Evolutionary conservation across 2,888 invertebrate species (phyloP).

Genomic region (Petrolisthes cinctipes): DNA sequence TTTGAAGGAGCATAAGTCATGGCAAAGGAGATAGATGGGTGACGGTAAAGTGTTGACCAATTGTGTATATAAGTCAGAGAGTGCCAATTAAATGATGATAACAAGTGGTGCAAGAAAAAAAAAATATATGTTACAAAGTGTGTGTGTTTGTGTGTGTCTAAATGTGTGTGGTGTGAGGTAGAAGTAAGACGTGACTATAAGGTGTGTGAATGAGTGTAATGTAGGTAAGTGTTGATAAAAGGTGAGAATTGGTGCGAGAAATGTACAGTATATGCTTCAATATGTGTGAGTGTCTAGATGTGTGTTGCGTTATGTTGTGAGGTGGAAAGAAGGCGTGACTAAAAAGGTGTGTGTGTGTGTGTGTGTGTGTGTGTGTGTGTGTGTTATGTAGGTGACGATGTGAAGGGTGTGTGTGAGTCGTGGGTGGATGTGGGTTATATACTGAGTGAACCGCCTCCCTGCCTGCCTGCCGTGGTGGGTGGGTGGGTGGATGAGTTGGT

Average conservation of each 20-base stretch:
- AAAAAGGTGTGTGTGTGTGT: too few relatives aligned
- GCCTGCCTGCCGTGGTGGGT: too few relatives aligned
- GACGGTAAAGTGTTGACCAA: too few relatives aligned
- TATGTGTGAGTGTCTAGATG: not conserved
- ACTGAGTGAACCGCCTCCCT: too few relatives aligned
- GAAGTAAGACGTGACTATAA: not conserved
- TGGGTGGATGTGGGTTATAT: not conserved
- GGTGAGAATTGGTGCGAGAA: not conserved
- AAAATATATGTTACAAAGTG: too few relatives aligned
- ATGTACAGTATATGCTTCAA: not conserved
- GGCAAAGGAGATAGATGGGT: too few relatives aligned
- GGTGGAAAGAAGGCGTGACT: too few relatives aligned
- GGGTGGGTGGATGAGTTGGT: too few relatives aligned
- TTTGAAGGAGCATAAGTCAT: too few relatives aligned
- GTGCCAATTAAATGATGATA: too few relatives aligned
- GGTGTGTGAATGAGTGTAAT: not conserved
- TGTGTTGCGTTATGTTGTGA: not conserved
- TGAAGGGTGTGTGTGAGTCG: not conserved
- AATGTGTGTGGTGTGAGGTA: not conserved
- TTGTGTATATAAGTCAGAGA: too few relatives aligned
- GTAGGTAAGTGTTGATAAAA: not conserved
- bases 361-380: constrained; percentile 20
- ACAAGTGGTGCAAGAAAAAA: too few relatives aligned
- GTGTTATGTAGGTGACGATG: constrained; percentile 1
- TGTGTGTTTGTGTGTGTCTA: not conserved